Conservation (phyloP, 2,113 vertebrate genomes). For the Rhea pennata region DNA sequence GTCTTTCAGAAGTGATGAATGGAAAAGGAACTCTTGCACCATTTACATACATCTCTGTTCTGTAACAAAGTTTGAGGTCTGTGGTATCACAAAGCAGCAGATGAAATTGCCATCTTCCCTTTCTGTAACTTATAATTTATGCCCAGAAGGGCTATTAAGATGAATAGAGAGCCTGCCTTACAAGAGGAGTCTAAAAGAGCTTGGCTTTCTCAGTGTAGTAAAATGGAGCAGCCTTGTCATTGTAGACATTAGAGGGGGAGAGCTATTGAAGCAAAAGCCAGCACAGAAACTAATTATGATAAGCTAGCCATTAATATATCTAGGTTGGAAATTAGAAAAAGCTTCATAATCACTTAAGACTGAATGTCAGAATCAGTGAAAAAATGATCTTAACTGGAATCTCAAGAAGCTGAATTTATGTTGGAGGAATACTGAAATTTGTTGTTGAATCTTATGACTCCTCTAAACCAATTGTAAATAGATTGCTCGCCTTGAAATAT, state of each 20-base stretch:
- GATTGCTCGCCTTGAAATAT: not conserved
- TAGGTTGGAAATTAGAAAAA: conserved; percentile 14
- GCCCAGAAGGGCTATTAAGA: not conserved
- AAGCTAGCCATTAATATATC: not conserved
- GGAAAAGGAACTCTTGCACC: not conserved
- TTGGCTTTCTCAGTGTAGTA: not conserved
- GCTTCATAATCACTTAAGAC: not conserved
- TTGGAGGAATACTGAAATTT: conserved; percentile 4
- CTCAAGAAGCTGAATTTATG: not conserved
- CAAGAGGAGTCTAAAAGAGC: not conserved
- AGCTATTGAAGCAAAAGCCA: conserved; percentile 12
- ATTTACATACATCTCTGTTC: not conserved
- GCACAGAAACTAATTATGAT: not conserved
- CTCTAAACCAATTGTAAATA: not conserved
- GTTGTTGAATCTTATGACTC: not conserved
- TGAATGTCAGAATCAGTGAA: not conserved
- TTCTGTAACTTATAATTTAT: not conserved
- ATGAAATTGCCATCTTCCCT: not conserved
- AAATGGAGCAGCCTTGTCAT: not conserved
- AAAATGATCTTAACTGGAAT: not conserved
- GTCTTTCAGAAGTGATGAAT: not conserved
- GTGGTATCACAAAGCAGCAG: not conserved
- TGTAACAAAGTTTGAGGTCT: not conserved
- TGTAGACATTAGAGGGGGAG: not conserved
- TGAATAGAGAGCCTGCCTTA: not conserved